A percentile compares a stretch with the other conserved stretches of the same genome.
phyloP scores from a whole-genome alignment of 2,113 vertebrate species.

The Herpetotheres cachinnans region DNA sequence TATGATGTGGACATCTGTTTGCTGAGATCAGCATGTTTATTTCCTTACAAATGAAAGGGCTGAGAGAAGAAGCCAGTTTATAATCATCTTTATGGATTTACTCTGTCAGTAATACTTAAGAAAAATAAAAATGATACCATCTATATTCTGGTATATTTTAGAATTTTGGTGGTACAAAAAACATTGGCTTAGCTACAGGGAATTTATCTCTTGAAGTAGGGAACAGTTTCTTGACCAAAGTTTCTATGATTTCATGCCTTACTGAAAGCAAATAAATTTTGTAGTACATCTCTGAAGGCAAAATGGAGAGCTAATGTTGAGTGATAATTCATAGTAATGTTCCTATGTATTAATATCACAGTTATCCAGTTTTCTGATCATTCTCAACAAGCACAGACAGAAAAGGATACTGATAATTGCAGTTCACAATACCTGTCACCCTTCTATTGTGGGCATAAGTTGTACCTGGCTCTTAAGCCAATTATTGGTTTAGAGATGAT shows the following conservation, averaged over 20 bases:
- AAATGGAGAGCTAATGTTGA: background rate
- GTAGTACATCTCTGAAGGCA: background rate
- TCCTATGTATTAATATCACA: background rate
- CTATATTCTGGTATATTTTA: background rate
- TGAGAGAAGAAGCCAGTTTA: background rate
- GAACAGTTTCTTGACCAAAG: background rate
- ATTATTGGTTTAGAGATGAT: background rate
- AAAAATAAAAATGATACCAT: background rate
- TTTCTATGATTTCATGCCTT: background rate
- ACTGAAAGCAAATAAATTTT: background rate
- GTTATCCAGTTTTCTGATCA: background rate
- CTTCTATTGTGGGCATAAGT: background rate
- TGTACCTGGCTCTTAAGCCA: background rate
- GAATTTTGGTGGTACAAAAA: background rate
- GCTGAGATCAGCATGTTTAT: constrained; percentile 14
- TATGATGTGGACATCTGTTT: constrained; percentile 36
- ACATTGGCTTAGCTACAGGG: background rate
- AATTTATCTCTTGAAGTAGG: background rate
- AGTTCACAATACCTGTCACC: background rate
- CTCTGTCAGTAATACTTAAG: background rate
- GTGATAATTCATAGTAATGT: background rate
- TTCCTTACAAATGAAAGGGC: constrained; percentile 11
- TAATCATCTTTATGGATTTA: background rate
- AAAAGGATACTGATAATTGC: background rate
- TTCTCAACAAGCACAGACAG: background rate